Base-by-base conservation (phyloP, 2,888 invertebrate genomes). In the Sinopyrophorus schimmeli region DNA sequence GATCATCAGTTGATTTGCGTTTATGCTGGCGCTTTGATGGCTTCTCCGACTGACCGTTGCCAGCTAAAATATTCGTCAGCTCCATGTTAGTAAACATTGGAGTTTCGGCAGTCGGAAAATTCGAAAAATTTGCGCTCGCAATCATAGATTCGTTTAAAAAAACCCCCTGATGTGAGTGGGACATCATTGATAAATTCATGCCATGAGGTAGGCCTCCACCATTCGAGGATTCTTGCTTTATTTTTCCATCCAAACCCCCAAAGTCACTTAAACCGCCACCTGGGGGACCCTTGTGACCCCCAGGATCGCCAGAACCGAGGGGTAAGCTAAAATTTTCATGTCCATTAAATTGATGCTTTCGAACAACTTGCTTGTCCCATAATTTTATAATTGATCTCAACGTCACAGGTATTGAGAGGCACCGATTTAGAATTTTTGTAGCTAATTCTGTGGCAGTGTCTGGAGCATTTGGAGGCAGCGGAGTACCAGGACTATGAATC, bases 361-460 rank as follows among this genome's bases (percentile, higher is more conserved):
- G 64, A 7, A 81, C 74, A 16, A 81, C 80, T 61, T 89, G 87
- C 5, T 85, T 81, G 63, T 91, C 87, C 91, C 92, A 92, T 41
- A 84, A 81, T 66, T 88, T 86, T n/a, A 95, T 83, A 1, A 96
- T 79, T 1, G 92, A 83, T 53, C 95, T 80, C 74, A 95, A 82
- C 3, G 92, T 92, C 39, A 95, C 82, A 1, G 96, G 95, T 70
- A 96, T 91, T n/a, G 94, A 95, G 63, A 92, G 82, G 62, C 88
- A 91, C 67, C 88, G 86, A 71, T 94, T 93, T 54, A 94, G 80
- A 34, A 94, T 84, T 70, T 79, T 81, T 1, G 82, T 77, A n/a
- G 77, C 76, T 26, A 79, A 65, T 44, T 82, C 81, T 0, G 79
- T 76, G 0, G 76, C 75, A 17, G 74, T 67, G 47, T 79, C 79